Evolutionary conservation across 2,113 vertebrate genomes (phyloP).

Genomic region (Nycticebus coucang): DNA sequence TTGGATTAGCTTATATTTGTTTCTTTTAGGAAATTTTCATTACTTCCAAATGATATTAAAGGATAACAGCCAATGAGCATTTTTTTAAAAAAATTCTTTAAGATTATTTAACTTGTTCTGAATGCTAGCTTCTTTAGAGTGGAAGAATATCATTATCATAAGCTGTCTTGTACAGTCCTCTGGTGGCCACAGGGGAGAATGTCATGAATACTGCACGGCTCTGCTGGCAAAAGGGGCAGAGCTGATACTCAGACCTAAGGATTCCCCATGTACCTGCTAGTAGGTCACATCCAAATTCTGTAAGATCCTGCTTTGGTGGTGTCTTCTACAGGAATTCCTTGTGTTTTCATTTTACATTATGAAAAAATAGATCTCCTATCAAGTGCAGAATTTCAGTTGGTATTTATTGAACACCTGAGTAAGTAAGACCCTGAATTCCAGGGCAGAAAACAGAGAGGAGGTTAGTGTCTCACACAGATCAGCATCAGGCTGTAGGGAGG

Average conservation of each 20-base stretch:
- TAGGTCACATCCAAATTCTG: background rate
- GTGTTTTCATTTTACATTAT: background rate
- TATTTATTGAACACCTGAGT: background rate
- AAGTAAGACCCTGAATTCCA: background rate
- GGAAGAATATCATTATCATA: too few species aligned
- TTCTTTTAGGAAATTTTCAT: background rate
- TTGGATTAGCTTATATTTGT: background rate
- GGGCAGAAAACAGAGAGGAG: background rate
- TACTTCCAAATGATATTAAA: background rate
- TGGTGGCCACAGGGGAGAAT: background rate
- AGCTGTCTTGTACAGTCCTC: background rate
- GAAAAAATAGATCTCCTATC: background rate
- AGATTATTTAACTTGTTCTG: background rate
- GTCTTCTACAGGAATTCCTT: background rate
- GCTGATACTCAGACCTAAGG: background rate
- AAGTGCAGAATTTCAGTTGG: background rate
- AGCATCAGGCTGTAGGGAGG: background rate
- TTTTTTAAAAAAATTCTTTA: background rate
- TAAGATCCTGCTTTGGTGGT: background rate
- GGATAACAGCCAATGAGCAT: background rate
- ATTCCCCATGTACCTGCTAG: background rate
- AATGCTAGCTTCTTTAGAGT: background rate
- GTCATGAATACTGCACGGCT: background rate
- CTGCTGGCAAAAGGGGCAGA: background rate
- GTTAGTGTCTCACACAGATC: background rate